Base-by-base conservation (phyloP, 1,140 invertebrate genomes). In the Dolichoris vasculosae region DNA sequence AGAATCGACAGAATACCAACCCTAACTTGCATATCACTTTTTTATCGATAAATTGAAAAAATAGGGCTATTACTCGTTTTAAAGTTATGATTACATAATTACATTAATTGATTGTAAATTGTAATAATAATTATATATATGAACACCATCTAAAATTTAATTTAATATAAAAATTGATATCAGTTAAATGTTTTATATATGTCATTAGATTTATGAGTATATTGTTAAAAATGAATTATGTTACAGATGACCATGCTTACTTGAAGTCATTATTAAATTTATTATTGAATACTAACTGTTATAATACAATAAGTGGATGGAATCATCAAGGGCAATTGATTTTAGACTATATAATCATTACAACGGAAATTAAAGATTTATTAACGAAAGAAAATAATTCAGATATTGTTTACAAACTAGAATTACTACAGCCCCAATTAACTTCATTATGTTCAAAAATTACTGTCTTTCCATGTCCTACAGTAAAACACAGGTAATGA, bases 341-440 rank as follows among this genome's bases (percentile, higher is more conserved):
- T 69, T 93, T 95, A 88, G 95, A 97, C 88, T 97, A 96, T 86
- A 94, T 97, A 79, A 93, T 94, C 46, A 94, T 96, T 15, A 95
- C 94, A 35, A 87, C 90, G 32, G 92, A 94, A 81, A 91, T 96
- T 30, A 91, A 95, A 59, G 87, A 89, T 11, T 87, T 95, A 6
- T 90, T 94, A 83, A 88, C 88, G n/a, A 86, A 88, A 17, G 63
- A 87, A 4, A 89, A 90, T 59, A 82, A 82, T 7, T 86, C 89
- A 17, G 90, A 92, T 85, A 93, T 95, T 86, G 92, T 94, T 73
- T 94, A 95, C 87, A 94, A 95, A 84, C 90, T 96, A 85, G 95
- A 96, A 88, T 92, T 93, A 67, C 87, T 96, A 0, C 94, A 95
- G 86, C 95, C 95, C 0, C 94, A 95, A 86, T 92, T 96, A 0